phyloP scores from a whole-genome alignment of 2,113 vertebrate genomes.

The Dicentrarchus labrax region DNA sequence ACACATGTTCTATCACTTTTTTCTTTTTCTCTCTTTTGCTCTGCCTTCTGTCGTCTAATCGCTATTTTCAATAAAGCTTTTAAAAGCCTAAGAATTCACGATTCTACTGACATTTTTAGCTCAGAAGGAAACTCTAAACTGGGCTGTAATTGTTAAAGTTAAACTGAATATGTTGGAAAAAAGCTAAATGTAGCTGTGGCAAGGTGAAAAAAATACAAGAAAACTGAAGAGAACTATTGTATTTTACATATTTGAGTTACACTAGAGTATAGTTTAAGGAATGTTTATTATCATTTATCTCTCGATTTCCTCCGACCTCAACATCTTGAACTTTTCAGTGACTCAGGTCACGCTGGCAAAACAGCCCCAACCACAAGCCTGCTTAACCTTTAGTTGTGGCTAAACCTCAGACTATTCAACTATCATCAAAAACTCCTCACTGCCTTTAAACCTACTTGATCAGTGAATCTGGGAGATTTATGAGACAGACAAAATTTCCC shows the following conservation, averaged over 20 bases:
- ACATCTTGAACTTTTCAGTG: constrained; percentile 26
- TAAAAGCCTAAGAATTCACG: too few species aligned
- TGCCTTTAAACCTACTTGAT: neutral
- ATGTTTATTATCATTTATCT: neutral
- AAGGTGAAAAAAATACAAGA: too few species aligned
- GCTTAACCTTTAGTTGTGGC: constrained; percentile 22
- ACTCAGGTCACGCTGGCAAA: constrained; percentile 33
- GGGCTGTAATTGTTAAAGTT: too few species aligned
- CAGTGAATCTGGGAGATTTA: neutral
- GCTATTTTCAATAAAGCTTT: neutral
- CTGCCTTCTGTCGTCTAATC: neutral
- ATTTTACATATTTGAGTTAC: too few species aligned
- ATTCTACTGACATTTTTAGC: neutral
- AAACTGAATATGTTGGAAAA: too few species aligned
- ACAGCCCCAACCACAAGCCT: constrained; percentile 9
- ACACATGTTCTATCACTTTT: neutral
- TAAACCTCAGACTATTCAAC: neutral
- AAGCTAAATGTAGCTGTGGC: too few species aligned
- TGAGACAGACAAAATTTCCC: constrained; percentile 15
- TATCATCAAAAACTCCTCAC: constrained; percentile 1
- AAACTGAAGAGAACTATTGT: too few species aligned
- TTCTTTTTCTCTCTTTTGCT: too few species aligned
- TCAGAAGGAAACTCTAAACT: too few species aligned
- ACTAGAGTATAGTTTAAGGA: too few species aligned
- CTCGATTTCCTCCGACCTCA: constrained; percentile 2